These are phyloP conservation scores for Caenorhabditis briggsae DNA, from an alignment of 1,140 invertebrate species.

Conservation along the genomic window DNA sequence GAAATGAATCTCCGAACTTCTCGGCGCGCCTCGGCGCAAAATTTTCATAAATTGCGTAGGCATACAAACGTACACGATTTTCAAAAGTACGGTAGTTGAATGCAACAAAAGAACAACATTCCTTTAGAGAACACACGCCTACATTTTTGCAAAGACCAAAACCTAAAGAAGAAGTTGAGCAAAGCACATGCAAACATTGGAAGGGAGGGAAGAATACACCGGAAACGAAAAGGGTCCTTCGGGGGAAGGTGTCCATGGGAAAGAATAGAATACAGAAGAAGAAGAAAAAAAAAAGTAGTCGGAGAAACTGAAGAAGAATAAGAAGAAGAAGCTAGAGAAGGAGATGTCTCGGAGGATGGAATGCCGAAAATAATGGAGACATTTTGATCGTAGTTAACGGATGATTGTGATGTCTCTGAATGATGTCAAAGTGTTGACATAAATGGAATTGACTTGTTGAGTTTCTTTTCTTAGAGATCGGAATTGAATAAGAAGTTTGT, in stretches of 20 bases:
- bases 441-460: constrained; percentile 2
- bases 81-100: neutral
- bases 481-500: neutral
- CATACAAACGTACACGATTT: neutral
- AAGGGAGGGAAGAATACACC: constrained; percentile 35
- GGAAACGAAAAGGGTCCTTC: constrained; percentile 4
- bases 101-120: constrained; percentile 4
- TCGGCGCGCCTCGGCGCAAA: no score
- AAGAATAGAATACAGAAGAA: neutral
- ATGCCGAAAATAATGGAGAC: constrained; percentile 10
- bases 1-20: no score
- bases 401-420: neutral
- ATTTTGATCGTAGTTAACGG: constrained; percentile 26
- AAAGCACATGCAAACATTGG: constrained; percentile 40
- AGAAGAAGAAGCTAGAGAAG: neutral
- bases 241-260: neutral
- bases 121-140: neutral
- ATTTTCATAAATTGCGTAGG: neutral
- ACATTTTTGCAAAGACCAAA: constrained; percentile 35
- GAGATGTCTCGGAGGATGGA: neutral
- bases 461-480: neutral
- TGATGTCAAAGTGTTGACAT: constrained; percentile 42
- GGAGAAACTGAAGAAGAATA: constrained; percentile 5
- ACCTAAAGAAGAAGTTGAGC: constrained; percentile 47
- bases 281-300: constrained; percentile 8